Base-by-base conservation (phyloP, 1,140 invertebrate species). In the Drosophila pruinosa region DNA sequence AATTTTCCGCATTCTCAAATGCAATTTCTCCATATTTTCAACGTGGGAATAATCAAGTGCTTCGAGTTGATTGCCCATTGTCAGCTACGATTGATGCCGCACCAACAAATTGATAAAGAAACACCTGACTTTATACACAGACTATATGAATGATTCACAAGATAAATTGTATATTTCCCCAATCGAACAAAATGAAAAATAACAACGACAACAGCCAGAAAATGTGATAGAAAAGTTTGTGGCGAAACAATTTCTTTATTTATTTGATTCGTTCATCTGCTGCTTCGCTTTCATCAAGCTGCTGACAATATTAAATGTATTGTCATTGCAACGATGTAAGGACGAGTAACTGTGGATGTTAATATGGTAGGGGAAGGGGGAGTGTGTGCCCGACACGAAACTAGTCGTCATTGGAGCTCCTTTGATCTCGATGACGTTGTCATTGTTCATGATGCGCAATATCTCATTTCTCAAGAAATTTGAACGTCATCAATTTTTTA, bases 401-500 rank as follows among this genome's bases (percentile, higher is more conserved):
- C 75, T 86, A 85, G 68, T 76, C 75, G 65, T 26, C 21, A 28
- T 50, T 48, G 45, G 56, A 68, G 64, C 68, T 73, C 28, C 81
- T 86, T 85, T 85, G 80, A 85, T 85, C 80, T 70, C 69, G 68
- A 81, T 75, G 78, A 69, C 63, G 72, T 62, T 70, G 69, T 70
- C 70, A 76, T 78, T 69, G 67, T 61, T 74, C 81, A 86, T 76
- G 73, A 57, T 62, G 69, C 61, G 77, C 72, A 74, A 86, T 86
- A 77, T 77, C 48, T 85, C 68, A 80, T 80, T 86, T 77, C 53
- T 85, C 69, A 80, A 74, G 47, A 80, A 69, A 83, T 86, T 73
- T 69, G 41, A 80, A 76, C 80, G 85, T 83, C 80, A 86, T 86
- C 76, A 86, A 83, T 76, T 79, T 75, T 65, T 61, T 73, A 70